These are phyloP conservation scores for Eurytoma adleriae DNA, from an alignment of 2,888 invertebrate genomes.

Conservation along the genomic window DNA sequence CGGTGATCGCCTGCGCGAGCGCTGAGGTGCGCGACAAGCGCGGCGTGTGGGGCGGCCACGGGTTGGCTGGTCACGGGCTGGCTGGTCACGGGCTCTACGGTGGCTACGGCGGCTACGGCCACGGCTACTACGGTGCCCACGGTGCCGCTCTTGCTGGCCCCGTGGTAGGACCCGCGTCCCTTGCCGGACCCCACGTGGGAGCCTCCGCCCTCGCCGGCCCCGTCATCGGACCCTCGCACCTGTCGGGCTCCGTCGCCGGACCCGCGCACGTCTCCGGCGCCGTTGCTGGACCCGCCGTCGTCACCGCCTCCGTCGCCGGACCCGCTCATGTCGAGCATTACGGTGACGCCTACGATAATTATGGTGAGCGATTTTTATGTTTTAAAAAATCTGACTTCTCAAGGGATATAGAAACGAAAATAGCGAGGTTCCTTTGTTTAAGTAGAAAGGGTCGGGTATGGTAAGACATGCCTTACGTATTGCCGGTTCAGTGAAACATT, in stretches of 20 bases:
- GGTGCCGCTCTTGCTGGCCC: constrained; percentile 70
- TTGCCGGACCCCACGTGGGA: constrained; percentile 71
- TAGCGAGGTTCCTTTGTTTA: too few relatives aligned
- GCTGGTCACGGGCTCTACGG: constrained; percentile 66
- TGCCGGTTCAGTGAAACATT: background rate
- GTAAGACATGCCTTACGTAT: background rate
- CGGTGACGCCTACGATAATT: constrained; percentile 58
- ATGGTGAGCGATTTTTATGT: constrained; percentile 20
- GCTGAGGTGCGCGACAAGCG: constrained; percentile 64
- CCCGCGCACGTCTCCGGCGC: constrained; percentile 73
- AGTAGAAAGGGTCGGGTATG: constrained; percentile 28
- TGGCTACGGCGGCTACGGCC: constrained; percentile 60
- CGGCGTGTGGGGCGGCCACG: constrained; percentile 30
- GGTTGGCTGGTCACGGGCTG: constrained; percentile 59
- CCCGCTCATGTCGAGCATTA: constrained; percentile 68
- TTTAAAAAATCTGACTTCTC: too few relatives aligned
- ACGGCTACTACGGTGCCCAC: constrained; percentile 64
- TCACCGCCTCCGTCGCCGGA: constrained; percentile 68
- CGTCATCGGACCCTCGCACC: constrained; percentile 68
- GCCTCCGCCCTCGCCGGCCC: constrained; percentile 68
- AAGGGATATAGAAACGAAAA: too few relatives aligned
- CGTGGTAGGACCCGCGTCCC: constrained; percentile 64
- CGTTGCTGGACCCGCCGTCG: constrained; percentile 71
- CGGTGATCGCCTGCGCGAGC: constrained; percentile 64
- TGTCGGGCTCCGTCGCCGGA: constrained; percentile 71